Conservation (phyloP, 2,797 vertebrate species). For the Alauda arvensis region DNA sequence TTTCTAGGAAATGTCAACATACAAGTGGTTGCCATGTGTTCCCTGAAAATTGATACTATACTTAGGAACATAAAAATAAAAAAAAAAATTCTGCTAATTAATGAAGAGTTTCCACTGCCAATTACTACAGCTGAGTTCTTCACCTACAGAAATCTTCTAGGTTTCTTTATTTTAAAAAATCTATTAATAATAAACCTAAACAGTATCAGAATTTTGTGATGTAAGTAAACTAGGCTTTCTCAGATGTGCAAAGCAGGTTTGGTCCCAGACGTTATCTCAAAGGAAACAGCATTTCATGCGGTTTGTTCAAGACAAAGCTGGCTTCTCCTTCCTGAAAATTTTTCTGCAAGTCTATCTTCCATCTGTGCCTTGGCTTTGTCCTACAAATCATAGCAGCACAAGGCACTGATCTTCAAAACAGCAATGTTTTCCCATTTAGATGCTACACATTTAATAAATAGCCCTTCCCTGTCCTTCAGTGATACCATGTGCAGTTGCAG, state of each 20-base stretch:
- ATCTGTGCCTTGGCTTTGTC: constrained; percentile 73
- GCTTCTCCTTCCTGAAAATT: constrained; percentile 67
- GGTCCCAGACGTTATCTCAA: constrained; percentile 65
- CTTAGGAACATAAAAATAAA: constrained; percentile 40
- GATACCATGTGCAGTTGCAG: not conserved
- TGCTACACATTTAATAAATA: not conserved
- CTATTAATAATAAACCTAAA: constrained; percentile 56
- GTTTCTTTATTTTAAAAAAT: constrained; percentile 5
- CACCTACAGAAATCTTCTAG: constrained; percentile 35
- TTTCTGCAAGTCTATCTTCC: constrained; percentile 70
- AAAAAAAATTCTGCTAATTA: constrained; percentile 66
- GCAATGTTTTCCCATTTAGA: constrained; percentile 8
- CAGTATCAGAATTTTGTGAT: constrained; percentile 31
- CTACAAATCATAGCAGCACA: constrained; percentile 51
- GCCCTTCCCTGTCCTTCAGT: not conserved
- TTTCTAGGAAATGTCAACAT: constrained; percentile 53
- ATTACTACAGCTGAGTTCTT: constrained; percentile 71
- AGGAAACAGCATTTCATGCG: constrained; percentile 71
- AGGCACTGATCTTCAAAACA: constrained; percentile 53
- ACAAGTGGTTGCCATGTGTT: constrained; percentile 54
- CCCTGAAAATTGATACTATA: constrained; percentile 55
- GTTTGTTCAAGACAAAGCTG: constrained; percentile 74
- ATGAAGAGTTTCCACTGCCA: constrained; percentile 72
- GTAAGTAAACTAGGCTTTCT: constrained; percentile 29
- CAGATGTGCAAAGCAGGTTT: constrained; percentile 53